A percentile compares a stretch with the other conserved stretches of the same genome.
phyloP scores from a whole-genome alignment of 2,888 invertebrate genomes.

The Aplocera efformata region DNA sequence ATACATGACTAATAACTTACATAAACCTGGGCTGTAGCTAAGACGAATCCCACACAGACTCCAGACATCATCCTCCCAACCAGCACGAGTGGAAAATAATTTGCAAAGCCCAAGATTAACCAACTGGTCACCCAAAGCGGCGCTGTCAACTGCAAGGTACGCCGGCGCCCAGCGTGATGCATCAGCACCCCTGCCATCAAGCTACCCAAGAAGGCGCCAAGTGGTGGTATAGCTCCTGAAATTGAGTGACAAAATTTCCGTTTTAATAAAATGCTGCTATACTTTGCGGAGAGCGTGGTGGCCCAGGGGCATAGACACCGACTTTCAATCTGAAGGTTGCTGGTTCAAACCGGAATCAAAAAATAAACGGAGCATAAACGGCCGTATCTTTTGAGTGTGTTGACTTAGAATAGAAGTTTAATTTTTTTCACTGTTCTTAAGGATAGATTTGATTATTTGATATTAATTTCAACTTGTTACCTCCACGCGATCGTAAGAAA shows the following conservation, averaged over 20 bases:
- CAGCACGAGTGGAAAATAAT: slow-evolving; percentile 64
- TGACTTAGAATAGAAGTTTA: too few relatives aligned
- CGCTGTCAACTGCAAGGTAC: slow-evolving; percentile 70
- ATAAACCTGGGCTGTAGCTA: slow-evolving; percentile 83
- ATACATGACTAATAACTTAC: slow-evolving; percentile 56
- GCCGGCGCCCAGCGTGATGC: slow-evolving; percentile 75
- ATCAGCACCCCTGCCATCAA: slow-evolving; percentile 75
- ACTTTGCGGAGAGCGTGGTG: too few relatives aligned
- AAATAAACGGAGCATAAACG: too few relatives aligned
- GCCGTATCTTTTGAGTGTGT: too few relatives aligned
- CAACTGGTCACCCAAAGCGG: slow-evolving; percentile 78
- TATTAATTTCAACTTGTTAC: too few relatives aligned
- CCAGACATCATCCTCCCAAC: slow-evolving; percentile 80
- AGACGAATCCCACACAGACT: slow-evolving; percentile 79
- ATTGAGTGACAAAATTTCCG: neutral
- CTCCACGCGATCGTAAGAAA: too few relatives aligned
- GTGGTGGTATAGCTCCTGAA: slow-evolving; percentile 77
- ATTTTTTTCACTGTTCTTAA: too few relatives aligned
- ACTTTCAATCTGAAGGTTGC: too few relatives aligned
- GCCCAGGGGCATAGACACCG: too few relatives aligned
- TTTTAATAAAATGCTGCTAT: too few relatives aligned
- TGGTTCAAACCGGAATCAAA: too few relatives aligned
- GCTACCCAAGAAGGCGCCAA: slow-evolving; percentile 80
- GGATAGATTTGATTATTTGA: too few relatives aligned
- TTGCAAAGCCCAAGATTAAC: slow-evolving; percentile 76